These are phyloP conservation scores for Nilaparvata lugens DNA, from an alignment of 1,140 invertebrate species.

Conservation along the genomic window DNA sequence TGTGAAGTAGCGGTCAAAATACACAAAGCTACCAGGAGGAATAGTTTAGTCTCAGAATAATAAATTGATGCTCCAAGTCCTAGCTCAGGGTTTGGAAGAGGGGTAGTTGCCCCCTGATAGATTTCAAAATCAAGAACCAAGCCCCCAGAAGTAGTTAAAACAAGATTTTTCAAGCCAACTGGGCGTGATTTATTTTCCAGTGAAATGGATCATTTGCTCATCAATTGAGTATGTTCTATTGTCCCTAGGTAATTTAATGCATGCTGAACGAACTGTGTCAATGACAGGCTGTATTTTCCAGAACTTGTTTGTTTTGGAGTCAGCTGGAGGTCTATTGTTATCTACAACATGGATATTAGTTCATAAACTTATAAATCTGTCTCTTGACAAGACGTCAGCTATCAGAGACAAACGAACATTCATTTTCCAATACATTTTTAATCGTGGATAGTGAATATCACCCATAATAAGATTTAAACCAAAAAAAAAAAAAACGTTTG, in stretches of 20 bases:
- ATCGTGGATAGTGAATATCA: not conserved
- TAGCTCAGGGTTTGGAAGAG: conserved; percentile 7
- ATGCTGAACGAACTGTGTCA: not conserved
- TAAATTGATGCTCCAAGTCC: conserved; percentile 21
- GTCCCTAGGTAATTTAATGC: conserved; percentile 4
- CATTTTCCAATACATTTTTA: conserved; percentile 12
- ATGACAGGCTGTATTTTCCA: conserved; percentile 16
- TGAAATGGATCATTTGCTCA: conserved; percentile 28
- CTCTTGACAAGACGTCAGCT: conserved; percentile 6
- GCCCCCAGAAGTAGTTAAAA: conserved; percentile 20
- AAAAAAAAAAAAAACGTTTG: conserved; percentile 13
- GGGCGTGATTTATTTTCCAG: conserved; percentile 25
- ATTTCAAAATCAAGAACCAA: conserved; percentile 28
- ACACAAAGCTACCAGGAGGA: conserved; percentile 22
- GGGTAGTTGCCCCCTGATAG: conserved; percentile 14
- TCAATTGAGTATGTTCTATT: conserved; percentile 20
- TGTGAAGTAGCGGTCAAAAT: conserved; percentile 28
- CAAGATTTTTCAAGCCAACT: conserved; percentile 25
- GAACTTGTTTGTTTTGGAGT: conserved; percentile 6
- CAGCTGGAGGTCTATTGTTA: not conserved
- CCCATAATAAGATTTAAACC: conserved; percentile 7
- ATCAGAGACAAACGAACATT: not conserved
- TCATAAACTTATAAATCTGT: conserved; percentile 5
- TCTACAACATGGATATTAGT: conserved; percentile 6
- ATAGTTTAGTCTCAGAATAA: conserved; percentile 21